A percentile compares a stretch with the other conserved stretches of the same genome.
phyloP scores from a whole-genome alignment of 2,113 vertebrate species.

The Polypterus bichir region DNA sequence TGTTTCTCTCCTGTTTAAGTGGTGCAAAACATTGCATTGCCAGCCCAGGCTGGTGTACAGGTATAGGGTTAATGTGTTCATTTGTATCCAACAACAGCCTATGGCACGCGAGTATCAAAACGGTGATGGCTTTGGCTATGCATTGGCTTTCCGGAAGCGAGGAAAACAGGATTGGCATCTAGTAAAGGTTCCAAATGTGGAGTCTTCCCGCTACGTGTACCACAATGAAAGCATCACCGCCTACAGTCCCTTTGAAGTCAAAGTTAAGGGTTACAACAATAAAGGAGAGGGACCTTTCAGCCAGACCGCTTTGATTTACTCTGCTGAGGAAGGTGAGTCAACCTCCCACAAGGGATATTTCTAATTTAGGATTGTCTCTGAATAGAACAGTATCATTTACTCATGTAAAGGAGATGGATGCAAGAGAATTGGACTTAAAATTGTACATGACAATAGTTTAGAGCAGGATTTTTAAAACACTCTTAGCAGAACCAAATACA shows the following conservation, averaged over 20 bases:
- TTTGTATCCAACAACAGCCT: slow-evolving; percentile 40
- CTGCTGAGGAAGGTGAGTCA: slow-evolving; percentile 81
- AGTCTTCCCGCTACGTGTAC: slow-evolving; percentile 79
- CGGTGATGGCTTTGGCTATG: slow-evolving; percentile 82
- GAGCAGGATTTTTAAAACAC: too few species aligned
- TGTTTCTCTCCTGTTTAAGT: background rate
- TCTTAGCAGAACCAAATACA: too few species aligned
- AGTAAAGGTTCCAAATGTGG: slow-evolving; percentile 55
- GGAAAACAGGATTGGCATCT: slow-evolving; percentile 52
- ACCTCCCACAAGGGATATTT: too few species aligned
- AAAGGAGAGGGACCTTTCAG: slow-evolving; percentile 87
- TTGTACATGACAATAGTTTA: too few species aligned
- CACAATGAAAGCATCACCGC: slow-evolving; percentile 69
- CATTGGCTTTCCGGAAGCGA: slow-evolving; percentile 70
- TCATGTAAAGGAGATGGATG: too few species aligned
- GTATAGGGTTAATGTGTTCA: too few species aligned
- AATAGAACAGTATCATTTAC: too few species aligned
- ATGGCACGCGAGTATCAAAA: slow-evolving; percentile 85
- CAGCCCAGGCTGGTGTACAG: background rate
- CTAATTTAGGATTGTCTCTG: too few species aligned
- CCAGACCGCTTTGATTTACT: slow-evolving; percentile 70
- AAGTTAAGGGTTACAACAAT: slow-evolving; percentile 78
- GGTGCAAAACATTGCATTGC: background rate
- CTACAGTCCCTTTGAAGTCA: slow-evolving; percentile 85
- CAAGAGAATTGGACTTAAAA: too few species aligned